Evolutionary conservation across 2,113 vertebrate genomes (phyloP), one percentile per base, ranked within the genome.

Genomic region (Opisthocomus hoazin): DNA sequence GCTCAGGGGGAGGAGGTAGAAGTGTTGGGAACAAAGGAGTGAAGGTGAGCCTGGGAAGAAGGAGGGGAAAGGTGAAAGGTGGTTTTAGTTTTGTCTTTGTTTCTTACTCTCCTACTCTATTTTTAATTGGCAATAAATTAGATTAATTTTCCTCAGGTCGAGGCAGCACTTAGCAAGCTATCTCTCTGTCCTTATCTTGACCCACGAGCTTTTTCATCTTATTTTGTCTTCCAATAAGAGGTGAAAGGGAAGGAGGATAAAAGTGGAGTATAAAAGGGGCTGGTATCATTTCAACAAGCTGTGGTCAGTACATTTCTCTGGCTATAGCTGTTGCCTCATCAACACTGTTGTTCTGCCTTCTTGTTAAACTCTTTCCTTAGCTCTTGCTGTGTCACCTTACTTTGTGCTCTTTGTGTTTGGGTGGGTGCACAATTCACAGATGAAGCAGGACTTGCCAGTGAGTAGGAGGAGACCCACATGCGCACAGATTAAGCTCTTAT

Each of bases 391-490:
- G 50, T 13, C n/a, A 41, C 46, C 45, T 53, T 53, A 37, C 14
- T 68, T 53, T 48, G 15, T 64, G 16, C 2, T 43, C 5, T 56
- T 36, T 53, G 5, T 73, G 17, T 37, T 37, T 81, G 43, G 3
- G 22, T 11, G 8, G 15, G 9, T 24, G 7, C 21, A 21, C 0
- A 0, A 51, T 77, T 51, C 53, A 46, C 48, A 81, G 15, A 4
- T 34, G 36, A 51, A 46, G 6, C 3, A 65, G 74, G 14, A 91
- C 14, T 73, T 0, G 0, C 3, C 27, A 30, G 32, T 30, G 53
- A 48, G 26, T 46, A 8, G 4, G 29, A 58, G n/a, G 15, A 63
- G 27, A 57, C 6, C 10, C 12, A n/a, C 15, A 13, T 15, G 10
- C 7, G 2, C 30, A 16, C 8, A 68, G 15, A 69, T 1, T 0